Evolutionary conservation across 2,888 invertebrate genomes (phyloP), one percentile per base, ranked within the genome.

Genomic region (Limnephilus lunatus): DNA sequence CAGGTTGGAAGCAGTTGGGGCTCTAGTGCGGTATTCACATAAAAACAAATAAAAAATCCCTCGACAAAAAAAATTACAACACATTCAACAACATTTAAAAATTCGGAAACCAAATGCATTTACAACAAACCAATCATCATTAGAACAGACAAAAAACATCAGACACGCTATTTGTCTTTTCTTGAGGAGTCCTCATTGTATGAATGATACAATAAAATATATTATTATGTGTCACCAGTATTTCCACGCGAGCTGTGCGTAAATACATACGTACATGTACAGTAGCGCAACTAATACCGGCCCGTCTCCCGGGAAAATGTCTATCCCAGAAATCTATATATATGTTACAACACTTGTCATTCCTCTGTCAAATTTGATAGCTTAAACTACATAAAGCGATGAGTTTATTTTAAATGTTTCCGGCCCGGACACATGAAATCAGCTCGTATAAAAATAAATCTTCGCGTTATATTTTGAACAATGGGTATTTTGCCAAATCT

Each of bases 401-500:
- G 9, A 68, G 68, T 68, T 68, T n/a, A 68, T 68, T 68, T 68
- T 25, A n/a, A 68, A 68, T 68, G 25, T 68, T 68, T 68, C 68
- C 68, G 68, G 68, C 9, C 68, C 25, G 25, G 68, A n/a, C 68
- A 68, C 25, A 68, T 25, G 19, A 68, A 68, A 68, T 68, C 68
- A 68, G 68, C 68, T 68, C 68, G 68, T 19, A 25, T 68, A 68
- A 68, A 68, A 68, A 68, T 68, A 68, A 53, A 68, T 68, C 25
- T 68, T 53, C 19, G 68, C 9, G 25, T n/a, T 25, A 68, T 68
- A 68, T 68, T 68, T 68, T 68, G 9, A 68, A 68, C 68, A 68
- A 68, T 68, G 68, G 68, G 68, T 68, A 68, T 68, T 68, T 83
- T 83, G 83, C 35, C 83, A 83, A 83, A 31, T 68, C 5, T n/a